Percentiles rank a stretch among this genome's conserved stretches.
Evolutionary conservation across 2,888 invertebrate genomes (phyloP).

Genomic region (Caprella mutica): DNA sequence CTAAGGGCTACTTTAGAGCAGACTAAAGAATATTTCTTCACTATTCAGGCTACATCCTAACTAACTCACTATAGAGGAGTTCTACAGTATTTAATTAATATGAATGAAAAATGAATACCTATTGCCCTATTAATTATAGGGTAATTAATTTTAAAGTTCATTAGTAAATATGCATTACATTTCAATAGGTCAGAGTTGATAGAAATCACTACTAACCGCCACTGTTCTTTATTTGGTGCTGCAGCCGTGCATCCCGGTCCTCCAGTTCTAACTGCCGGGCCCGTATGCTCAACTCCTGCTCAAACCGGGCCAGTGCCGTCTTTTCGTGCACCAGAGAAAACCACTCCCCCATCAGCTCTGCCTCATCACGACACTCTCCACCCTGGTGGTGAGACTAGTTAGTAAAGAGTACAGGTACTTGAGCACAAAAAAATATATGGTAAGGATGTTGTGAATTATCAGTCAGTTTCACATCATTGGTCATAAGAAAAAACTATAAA

Average conservation of each 20-base stretch:
- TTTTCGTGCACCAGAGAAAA: slow-evolving; percentile 59
- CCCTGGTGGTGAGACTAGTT: slow-evolving; percentile 22
- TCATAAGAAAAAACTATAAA: no score
- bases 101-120: no score
- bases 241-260: slow-evolving; percentile 65
- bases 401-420: neutral
- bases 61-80: no score
- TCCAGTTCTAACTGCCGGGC: slow-evolving; percentile 71
- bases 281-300: slow-evolving; percentile 63
- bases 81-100: no score
- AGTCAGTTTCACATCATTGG: no score
- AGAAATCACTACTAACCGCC: neutral
- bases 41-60: no score
- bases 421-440: neutral
- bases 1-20: no score
- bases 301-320: slow-evolving; percentile 56
- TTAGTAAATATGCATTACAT: neutral
- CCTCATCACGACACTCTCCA: slow-evolving; percentile 46
- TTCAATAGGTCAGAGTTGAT: neutral
- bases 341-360: slow-evolving; percentile 58
- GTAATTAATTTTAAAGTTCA: no score
- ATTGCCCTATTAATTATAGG: no score
- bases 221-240: slow-evolving; percentile 50
- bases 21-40: no score
- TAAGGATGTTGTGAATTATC: no score